Evolutionary conservation across 2,797 vertebrate genomes (phyloP), one percentile per base, ranked within the genome.

Genomic region (Alfaro cultratus): DNA sequence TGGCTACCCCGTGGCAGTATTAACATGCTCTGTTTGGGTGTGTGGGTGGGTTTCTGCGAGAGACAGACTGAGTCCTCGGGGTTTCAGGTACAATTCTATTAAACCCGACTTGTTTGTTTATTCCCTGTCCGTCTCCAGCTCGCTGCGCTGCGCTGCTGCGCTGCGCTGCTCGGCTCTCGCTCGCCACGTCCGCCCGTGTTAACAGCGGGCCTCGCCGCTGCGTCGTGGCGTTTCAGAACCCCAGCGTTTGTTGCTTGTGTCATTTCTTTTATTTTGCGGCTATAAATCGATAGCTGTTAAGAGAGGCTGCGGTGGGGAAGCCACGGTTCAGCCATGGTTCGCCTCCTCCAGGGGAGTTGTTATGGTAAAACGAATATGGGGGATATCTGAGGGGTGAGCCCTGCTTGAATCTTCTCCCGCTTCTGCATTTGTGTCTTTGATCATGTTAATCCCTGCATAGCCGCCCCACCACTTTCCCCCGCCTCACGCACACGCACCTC

Each of bases 1-100:
- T 92, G 91, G 87, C 86, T 85, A 91, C 93, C 95, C 93, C 89
- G 90, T 88, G 94, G 94, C 95, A 88, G 94, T 94, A 94, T 95
- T 94, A 93, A 88, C 93, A 94, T 94, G 91, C 89, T 87, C 91
- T 88, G 91, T 84, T 53, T 79, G 72, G 72, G 70, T 79, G 60
- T 49, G 45, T 46, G 45, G 87, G 87, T 78, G 72, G 74, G 60
- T 79, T 34, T 53, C 21, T 76, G 78, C 51, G 64, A 70, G 74
- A 55, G 53, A 55, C 53, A 81, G 85, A 71, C 75, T 21, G 80
- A 76, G 90, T 92, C 92, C 91, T 92, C 83, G 1, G 93, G 93
- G 91, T 88, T 85, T 47, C 93, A 93, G 94, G 94, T 95, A 86
- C 94, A 91, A 91, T 93, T 94, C 93, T 91, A 92, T 93, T 94